Base-by-base conservation (phyloP, 1,140 invertebrate genomes). In the Drosophila erecta region DNA sequence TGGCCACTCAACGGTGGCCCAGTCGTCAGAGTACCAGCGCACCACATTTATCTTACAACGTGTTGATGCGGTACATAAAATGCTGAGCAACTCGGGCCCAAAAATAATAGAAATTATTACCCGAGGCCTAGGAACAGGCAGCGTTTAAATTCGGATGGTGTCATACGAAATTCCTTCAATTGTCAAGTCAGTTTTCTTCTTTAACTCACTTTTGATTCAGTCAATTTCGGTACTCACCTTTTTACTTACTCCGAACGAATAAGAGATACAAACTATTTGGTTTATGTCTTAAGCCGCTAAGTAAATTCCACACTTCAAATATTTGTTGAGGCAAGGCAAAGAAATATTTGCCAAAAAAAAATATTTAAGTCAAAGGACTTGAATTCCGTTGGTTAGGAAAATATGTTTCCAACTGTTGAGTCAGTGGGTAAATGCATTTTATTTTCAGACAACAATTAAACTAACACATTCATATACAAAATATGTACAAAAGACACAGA, bases 21-120 rank as follows among this genome's bases (percentile, higher is more conserved):
- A 15, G 47, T 35, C 44, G 22, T 66, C 72, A 22, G 24, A 30
- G 35, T 61, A 46, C 72, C 60, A 65, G 46, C 24, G 41, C 8
- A 44, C 46, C 56, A 58, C 79, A 71, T 72, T 81, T 81, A 76
- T 81, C 76, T 76, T 75, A 81, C 83, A 87, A 81, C 79, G 83
- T 85, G 81, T 86, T 86, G 81, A 86, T 86, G 83, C 75, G 81
- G 60, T 72, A 81, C 81, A 87, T 79, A 81, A 77, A 86, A 79
- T 77, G 75, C 61, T 72, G 69, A 55, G 66, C 55, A 55, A 41
- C 56, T 71, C 65, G 22, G 33, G 53, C 49, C 50, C 50, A 35
- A 4, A 44, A 24, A 37, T 35, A 37, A n/a, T 37, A 33, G 12
- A 44, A 55, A 44, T 40, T 44, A 71, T 61, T 47, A 40, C 55